These are phyloP conservation scores for Harpalus rufipes DNA, from an alignment of 2,888 invertebrate genomes.

Conservation along the genomic window DNA sequence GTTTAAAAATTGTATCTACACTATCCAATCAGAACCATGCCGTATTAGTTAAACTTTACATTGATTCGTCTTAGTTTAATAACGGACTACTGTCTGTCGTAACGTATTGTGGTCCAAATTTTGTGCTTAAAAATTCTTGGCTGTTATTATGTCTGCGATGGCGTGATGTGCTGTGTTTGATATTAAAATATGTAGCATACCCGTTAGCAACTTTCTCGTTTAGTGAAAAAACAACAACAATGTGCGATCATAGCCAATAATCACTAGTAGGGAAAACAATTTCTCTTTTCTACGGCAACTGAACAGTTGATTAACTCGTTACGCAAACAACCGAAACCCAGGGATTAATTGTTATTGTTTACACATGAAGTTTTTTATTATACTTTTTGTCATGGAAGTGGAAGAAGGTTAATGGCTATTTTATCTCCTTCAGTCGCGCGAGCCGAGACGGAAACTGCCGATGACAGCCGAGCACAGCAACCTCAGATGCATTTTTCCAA, in stretches of 20 bases:
- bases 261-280: conserved; percentile 34
- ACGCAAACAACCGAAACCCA: conserved; percentile 29
- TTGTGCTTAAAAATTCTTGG: too few species aligned
- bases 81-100: too few species aligned
- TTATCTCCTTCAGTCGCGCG: conserved; percentile 49
- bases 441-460: conserved; percentile 6
- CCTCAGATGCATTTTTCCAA: conserved; percentile 30
- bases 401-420: conserved; percentile 64
- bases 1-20: too few species aligned
- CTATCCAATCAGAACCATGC: too few species aligned
- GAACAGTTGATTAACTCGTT: conserved; percentile 48
- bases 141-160: neutral
- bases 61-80: too few species aligned
- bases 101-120: too few species aligned
- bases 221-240: conserved; percentile 13
- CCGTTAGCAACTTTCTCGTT: conserved; percentile 32
- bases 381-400: conserved; percentile 48
- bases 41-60: too few species aligned
- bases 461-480: conserved; percentile 33
- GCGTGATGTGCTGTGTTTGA: neutral
- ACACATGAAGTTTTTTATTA: conserved; percentile 52
- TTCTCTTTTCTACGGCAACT: conserved; percentile 37
- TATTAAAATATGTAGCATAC: conserved; percentile 25
- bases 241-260: conserved; percentile 29
- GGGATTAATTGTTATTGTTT: conserved; percentile 56